A percentile compares a stretch with the other conserved stretches of the same genome.
Conservation (phyloP, 2,113 vertebrate genomes). For the Empidonax alnorum region DNA sequence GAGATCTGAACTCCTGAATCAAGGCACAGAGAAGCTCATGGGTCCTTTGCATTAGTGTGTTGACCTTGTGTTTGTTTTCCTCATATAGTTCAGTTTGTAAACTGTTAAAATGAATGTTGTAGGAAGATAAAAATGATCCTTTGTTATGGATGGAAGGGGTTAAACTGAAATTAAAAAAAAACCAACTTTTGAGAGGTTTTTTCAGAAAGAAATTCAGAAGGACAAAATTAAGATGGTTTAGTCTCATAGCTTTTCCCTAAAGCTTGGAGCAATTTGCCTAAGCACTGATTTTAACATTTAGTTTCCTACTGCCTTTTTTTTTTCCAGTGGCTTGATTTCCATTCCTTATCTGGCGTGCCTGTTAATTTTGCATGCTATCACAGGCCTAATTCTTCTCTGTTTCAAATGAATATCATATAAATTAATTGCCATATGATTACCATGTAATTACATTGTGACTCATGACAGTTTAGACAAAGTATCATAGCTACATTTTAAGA, state of each 20-base stretch:
- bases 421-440: slow-evolving; percentile 79
- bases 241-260: not conserved
- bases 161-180: not conserved
- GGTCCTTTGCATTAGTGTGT: not conserved
- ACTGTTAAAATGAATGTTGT: not conserved
- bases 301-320: slow-evolving; percentile 10
- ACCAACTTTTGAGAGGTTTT: not conserved
- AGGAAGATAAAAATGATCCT: not conserved
- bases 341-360: slow-evolving; percentile 54
- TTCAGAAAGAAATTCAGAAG: not conserved
- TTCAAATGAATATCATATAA: slow-evolving; percentile 75
- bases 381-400: slow-evolving; percentile 67
- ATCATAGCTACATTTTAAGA: slow-evolving; percentile 69
- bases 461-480: slow-evolving; percentile 74
- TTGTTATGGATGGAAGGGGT: not conserved
- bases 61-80: not conserved
- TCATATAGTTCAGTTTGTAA: not conserved
- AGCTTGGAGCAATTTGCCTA: slow-evolving; percentile 56
- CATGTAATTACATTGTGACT: slow-evolving; percentile 77
- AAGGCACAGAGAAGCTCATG: too few relatives aligned
- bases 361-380: slow-evolving; percentile 62
- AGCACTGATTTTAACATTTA: slow-evolving; percentile 55
- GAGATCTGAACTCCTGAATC: not conserved
- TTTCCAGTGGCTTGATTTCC: slow-evolving; percentile 45
- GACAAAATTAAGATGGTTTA: not conserved